phyloP scores from a whole-genome alignment of 2,888 invertebrate genomes.

The Malacosoma neustria region DNA sequence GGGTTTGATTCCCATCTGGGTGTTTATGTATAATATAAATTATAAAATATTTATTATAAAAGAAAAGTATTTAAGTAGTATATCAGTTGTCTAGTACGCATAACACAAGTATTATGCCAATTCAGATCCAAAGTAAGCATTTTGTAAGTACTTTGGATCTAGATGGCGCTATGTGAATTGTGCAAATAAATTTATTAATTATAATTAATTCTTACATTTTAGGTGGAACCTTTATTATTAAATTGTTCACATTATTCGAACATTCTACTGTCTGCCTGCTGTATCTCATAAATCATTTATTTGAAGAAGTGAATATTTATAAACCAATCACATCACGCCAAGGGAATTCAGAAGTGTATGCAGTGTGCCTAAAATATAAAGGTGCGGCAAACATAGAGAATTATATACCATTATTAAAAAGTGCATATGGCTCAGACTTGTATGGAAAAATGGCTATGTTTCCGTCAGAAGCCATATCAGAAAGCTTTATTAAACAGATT shows the following conservation, averaged over 20 bases:
- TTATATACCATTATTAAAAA: slow-evolving; percentile 55
- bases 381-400: slow-evolving; percentile 51
- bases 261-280: slow-evolving; percentile 85
- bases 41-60: too few relatives aligned
- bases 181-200: too few relatives aligned
- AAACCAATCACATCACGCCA: slow-evolving; percentile 96
- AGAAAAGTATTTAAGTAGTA: too few relatives aligned
- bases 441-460: slow-evolving; percentile 71
- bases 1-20: too few relatives aligned
- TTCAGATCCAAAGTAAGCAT: too few relatives aligned
- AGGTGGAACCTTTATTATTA: slow-evolving; percentile 88
- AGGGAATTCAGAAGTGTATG: slow-evolving; percentile 95
- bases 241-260: slow-evolving; percentile 94
- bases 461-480: slow-evolving; percentile 72
- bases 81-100: too few relatives aligned
- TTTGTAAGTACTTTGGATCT: too few relatives aligned
- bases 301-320: slow-evolving; percentile 82
- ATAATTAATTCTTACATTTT: too few relatives aligned
- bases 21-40: too few relatives aligned
- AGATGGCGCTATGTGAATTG: too few relatives aligned
- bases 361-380: slow-evolving; percentile 80
- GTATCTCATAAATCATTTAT: slow-evolving; percentile 85
- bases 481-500: slow-evolving; percentile 78
- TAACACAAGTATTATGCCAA: too few relatives aligned
- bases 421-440: slow-evolving; percentile 54